Evolutionary conservation across 2,797 vertebrate genomes (phyloP).

Genomic region (Euphonia xanthogaster): DNA sequence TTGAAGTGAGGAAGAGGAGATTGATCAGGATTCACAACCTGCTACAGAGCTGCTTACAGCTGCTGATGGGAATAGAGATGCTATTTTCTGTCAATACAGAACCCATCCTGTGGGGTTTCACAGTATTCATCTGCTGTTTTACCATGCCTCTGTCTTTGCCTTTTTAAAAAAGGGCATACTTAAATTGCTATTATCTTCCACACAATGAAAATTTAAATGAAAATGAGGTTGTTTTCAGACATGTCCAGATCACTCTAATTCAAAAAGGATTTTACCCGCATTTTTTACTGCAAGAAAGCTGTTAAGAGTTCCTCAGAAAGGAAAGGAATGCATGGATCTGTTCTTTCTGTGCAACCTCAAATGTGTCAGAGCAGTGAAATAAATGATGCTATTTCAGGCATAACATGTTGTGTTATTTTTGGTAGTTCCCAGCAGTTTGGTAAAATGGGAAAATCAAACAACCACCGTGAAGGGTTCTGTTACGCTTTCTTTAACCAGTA

Average conservation of each 20-base stretch:
- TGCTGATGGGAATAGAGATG: not conserved
- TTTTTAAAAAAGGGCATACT: not conserved
- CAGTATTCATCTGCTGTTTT: not conserved
- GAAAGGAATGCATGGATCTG: not conserved
- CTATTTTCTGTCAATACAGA: not conserved
- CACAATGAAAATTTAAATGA: not conserved
- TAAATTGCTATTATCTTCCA: not conserved
- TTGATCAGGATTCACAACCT: not conserved
- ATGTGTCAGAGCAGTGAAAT: conserved; percentile 48
- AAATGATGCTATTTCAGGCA: conserved; percentile 27
- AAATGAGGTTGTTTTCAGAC: not conserved
- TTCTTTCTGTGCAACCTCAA: conserved; percentile 6
- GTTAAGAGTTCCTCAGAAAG: not conserved
- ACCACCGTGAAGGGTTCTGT: not conserved
- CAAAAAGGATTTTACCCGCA: not conserved
- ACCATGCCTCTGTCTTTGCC: not conserved
- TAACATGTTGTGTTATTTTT: conserved; percentile 10
- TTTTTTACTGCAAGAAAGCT: not conserved
- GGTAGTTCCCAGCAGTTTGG: conserved; percentile 28
- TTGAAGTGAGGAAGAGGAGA: not conserved
- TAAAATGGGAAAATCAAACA: conserved; percentile 10
- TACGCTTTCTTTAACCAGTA: not conserved
- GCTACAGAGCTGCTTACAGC: not conserved
- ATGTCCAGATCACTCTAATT: not conserved
- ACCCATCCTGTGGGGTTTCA: not conserved